These are phyloP conservation scores for Spea bombifrons DNA, from an alignment of 2,113 vertebrate genomes.

Conservation along the genomic window DNA sequence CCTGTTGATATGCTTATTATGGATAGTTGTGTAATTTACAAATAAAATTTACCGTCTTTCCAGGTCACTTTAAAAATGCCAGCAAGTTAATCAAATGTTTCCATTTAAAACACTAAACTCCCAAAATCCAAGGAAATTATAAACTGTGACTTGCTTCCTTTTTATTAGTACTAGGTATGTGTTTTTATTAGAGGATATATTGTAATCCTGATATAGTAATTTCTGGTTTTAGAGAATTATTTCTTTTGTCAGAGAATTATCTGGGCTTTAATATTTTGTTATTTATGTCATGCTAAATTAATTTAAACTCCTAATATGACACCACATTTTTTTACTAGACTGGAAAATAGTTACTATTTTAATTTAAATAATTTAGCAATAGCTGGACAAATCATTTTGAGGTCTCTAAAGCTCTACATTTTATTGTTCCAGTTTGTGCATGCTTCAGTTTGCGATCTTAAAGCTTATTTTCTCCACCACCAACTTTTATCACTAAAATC, in stretches of 20 bases:
- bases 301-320: slow-evolving; percentile 69
- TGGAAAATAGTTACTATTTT: slow-evolving; percentile 75
- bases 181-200: slow-evolving; percentile 56
- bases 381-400: slow-evolving; percentile 68
- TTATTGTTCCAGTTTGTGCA: slow-evolving; percentile 66
- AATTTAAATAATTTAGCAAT: slow-evolving; percentile 75
- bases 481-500: slow-evolving; percentile 60
- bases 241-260: slow-evolving; percentile 58
- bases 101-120: not conserved
- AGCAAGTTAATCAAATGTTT: no score
- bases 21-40: no score
- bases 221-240: slow-evolving; percentile 58
- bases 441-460: slow-evolving; percentile 69
- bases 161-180: not conserved
- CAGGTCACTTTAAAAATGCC: no score
- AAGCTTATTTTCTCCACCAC: slow-evolving; percentile 52
- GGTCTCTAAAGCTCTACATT: slow-evolving; percentile 72
- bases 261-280: slow-evolving; percentile 55
- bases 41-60: no score
- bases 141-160: not conserved
- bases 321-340: slow-evolving; percentile 69
- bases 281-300: slow-evolving; percentile 60
- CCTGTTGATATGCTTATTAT: no score
- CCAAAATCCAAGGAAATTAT: not conserved
- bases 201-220: slow-evolving; percentile 53